Conservation (phyloP, 2,888 invertebrate species). For the Elysia crispata region DNA sequence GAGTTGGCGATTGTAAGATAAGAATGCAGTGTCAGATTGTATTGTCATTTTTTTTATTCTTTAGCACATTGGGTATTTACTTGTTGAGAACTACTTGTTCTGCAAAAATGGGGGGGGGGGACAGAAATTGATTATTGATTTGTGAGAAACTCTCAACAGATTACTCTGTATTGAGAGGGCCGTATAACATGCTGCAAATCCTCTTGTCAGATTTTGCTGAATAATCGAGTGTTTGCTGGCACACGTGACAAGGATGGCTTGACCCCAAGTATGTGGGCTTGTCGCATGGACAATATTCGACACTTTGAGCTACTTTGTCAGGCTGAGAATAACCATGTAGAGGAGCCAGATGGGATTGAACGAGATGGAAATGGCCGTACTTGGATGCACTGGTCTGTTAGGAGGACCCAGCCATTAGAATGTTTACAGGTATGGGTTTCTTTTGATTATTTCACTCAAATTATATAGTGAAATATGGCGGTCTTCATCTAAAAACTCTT, state of each 20-base stretch:
- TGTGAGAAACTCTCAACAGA: too few relatives aligned
- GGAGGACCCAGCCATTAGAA: slow-evolving; percentile 74
- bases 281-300: slow-evolving; percentile 75
- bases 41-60: too few relatives aligned
- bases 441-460: not conserved
- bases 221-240: slow-evolving; percentile 67
- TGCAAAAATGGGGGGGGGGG: too few relatives aligned
- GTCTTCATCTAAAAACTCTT: too few relatives aligned
- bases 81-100: too few relatives aligned
- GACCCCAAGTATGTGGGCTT: slow-evolving; percentile 77
- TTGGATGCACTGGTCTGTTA: slow-evolving; percentile 77
- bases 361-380: slow-evolving; percentile 74
- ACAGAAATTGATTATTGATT: too few relatives aligned
- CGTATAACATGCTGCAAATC: not conserved
- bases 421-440: slow-evolving; percentile 72
- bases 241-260: slow-evolving; percentile 75
- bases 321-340: slow-evolving; percentile 62
- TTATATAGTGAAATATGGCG: too few relatives aligned
- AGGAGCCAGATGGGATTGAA: slow-evolving; percentile 72
- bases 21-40: too few relatives aligned
- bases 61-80: too few relatives aligned
- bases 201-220: slow-evolving; percentile 67
- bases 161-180: too few relatives aligned
- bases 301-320: slow-evolving; percentile 74
- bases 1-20: not conserved